Evolutionary conservation across 2,888 invertebrate genomes (phyloP), one percentile per base, ranked within the genome.

Genomic region (Arctia plantaginis): DNA sequence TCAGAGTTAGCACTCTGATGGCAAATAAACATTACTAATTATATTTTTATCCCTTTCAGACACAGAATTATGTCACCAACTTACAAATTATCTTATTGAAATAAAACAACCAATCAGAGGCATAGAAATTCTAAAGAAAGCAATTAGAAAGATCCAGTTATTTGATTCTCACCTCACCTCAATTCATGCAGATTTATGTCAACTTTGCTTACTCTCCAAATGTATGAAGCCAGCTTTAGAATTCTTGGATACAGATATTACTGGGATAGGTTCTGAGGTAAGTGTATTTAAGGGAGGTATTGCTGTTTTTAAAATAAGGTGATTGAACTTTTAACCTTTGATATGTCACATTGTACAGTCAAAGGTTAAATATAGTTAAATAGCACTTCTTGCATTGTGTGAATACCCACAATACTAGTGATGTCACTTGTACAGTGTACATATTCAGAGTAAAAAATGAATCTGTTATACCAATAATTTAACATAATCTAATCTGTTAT

Each of bases 111-210:
- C 98, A 33, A 96, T 98, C 83, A 96, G 97, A 89, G 99, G 99
- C 30, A 98, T 99, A 76, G 97, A 97, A 89, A 96, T 99, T 72
- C 91, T 99, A 72, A 97, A 97, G 80, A 97, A 97, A 89, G 99
- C 99, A 27, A 98, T 99, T 81, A 97, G 97, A 82, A 99, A 99
- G 93, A 97, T 99, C 83, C 98, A 98, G 90, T 93, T 98, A 33
- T 97, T 97, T 93, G 98, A 98, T 86, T 97, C 98, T 23, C 99
- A 99, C 92, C 95, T 99, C 79, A 99, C 99, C 47, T 98, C 99
- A 4, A 97, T 99, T 82, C 99, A 99, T 94, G 98, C 99, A 27
- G 99, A 99, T 93, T 96, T 99, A 72, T 99, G 99, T 90, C 98
- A 99, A 92, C 96, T 99, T 30, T 99, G 99, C 94, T 96, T 99